These are phyloP conservation scores for Habrosyne pyritoides DNA, from an alignment of 2,888 invertebrate genomes.

Conservation along the genomic window DNA sequence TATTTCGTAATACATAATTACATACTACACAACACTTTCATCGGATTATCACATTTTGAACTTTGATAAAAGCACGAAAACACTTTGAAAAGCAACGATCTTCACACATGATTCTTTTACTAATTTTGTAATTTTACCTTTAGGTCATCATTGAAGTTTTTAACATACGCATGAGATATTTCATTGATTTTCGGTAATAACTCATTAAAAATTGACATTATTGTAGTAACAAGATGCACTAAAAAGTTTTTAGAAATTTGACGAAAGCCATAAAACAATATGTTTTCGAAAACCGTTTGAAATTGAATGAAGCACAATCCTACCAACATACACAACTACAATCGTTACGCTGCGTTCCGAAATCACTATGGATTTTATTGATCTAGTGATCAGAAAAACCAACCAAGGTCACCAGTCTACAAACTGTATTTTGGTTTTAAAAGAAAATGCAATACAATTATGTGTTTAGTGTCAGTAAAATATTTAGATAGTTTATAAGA, in stretches of 20 bases:
- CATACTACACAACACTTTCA: conserved; percentile 14
- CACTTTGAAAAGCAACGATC: conserved; percentile 14
- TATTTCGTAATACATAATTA: conserved; percentile 20
- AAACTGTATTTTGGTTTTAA: too few relatives aligned
- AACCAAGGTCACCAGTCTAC: too few relatives aligned
- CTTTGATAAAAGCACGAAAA: neutral
- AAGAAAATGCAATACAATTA: too few relatives aligned
- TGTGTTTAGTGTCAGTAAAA: too few relatives aligned
- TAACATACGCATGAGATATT: conserved; percentile 54
- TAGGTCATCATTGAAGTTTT: conserved; percentile 60
- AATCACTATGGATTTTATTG: too few relatives aligned
- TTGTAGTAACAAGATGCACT: conserved; percentile 51
- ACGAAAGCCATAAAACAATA: conserved; percentile 65
- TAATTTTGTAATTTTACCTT: conserved; percentile 54
- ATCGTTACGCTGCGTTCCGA: neutral
- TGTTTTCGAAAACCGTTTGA: conserved; percentile 77
- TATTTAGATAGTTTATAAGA: too few relatives aligned
- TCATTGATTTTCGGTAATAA: conserved; percentile 62
- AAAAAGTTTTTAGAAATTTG: conserved; percentile 54
- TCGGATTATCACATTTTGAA: conserved; percentile 8
- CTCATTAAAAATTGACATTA: conserved; percentile 75
- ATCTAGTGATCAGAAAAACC: too few relatives aligned
- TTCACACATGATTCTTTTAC: conserved; percentile 16
- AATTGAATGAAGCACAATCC: conserved; percentile 56
- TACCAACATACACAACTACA: conserved; percentile 44